Evolutionary conservation across 2,888 invertebrate genomes (phyloP).

Genomic region (Platypus cylindrus): DNA sequence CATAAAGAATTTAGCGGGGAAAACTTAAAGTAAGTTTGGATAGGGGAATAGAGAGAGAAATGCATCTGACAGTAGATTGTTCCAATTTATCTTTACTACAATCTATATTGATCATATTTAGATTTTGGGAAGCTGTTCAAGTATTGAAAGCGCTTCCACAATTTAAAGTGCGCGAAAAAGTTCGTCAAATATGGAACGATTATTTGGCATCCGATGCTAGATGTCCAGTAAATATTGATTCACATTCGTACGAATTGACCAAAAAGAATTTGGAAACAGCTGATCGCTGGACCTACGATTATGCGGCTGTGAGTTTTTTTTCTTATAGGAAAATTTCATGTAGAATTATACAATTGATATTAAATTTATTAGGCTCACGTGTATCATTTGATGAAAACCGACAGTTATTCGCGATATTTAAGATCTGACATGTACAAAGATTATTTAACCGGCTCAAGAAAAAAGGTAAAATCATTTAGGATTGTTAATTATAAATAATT

Average conservation of each 20-base stretch:
- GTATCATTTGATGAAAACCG: constrained; percentile 98
- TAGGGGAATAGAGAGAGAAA: too few species aligned
- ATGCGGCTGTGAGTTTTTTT: constrained; percentile 90
- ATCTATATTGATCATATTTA: constrained; percentile 27
- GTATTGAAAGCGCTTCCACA: constrained; percentile 81
- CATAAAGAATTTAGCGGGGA: constrained; percentile 98
- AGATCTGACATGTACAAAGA: constrained; percentile 99
- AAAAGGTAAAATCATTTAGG: constrained; percentile 58
- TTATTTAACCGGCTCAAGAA: constrained; percentile 87
- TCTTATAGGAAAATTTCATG: too few species aligned
- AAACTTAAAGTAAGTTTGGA: constrained; percentile 74
- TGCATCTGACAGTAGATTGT: too few species aligned
- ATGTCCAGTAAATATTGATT: constrained; percentile 95
- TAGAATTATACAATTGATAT: too few species aligned
- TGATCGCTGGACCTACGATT: constrained; percentile 92
- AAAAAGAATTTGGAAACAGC: constrained; percentile 69
- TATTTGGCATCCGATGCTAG: constrained; percentile 88
- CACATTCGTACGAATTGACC: constrained; percentile 74
- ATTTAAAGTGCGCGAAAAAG: constrained; percentile 68
- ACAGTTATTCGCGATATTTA: constrained; percentile 94
- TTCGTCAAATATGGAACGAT: constrained; percentile 83
- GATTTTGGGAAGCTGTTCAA: constrained; percentile 93
- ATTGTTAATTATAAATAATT: background rate
- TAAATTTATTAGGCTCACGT: constrained; percentile 82
- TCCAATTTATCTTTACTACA: too few species aligned